Conservation (phyloP, 2,113 vertebrate genomes). For the Cyanoderma ruficeps region DNA sequence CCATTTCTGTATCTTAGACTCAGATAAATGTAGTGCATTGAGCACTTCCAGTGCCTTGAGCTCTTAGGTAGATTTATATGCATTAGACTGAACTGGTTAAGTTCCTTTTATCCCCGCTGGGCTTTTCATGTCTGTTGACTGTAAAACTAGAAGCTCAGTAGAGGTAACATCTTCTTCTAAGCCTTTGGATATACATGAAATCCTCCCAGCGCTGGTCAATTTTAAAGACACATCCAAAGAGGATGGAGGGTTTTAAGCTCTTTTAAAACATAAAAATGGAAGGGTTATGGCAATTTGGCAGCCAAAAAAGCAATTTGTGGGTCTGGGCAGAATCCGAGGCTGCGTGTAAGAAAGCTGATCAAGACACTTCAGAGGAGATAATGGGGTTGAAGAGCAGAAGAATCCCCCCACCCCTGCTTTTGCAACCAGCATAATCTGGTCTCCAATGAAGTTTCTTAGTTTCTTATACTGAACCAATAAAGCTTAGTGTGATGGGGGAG, state of each 20-base stretch:
- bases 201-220: slow-evolving; percentile 79
- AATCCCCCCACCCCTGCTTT: slow-evolving; percentile 62
- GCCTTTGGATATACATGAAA: slow-evolving; percentile 79
- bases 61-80: slow-evolving; percentile 84
- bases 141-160: slow-evolving; percentile 78
- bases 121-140: slow-evolving; percentile 81
- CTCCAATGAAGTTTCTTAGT: slow-evolving; percentile 87
- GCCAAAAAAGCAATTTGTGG: slow-evolving; percentile 74
- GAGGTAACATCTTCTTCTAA: slow-evolving; percentile 76
- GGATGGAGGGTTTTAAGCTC: slow-evolving; percentile 78
- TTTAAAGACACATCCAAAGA: slow-evolving; percentile 81
- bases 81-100: slow-evolving; percentile 80
- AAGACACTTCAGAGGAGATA: slow-evolving; percentile 76
- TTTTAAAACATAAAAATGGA: slow-evolving; percentile 82
- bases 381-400: slow-evolving; percentile 73
- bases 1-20: slow-evolving; percentile 73
- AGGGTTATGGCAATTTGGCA: slow-evolving; percentile 81
- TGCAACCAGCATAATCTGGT: slow-evolving; percentile 80
- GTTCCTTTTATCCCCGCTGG: slow-evolving; percentile 80
- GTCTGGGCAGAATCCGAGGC: slow-evolving; percentile 68
- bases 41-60: slow-evolving; percentile 74
- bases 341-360: slow-evolving; percentile 78
- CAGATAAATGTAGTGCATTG: slow-evolving; percentile 63
- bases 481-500: slow-evolving; percentile 79
- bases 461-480: slow-evolving; percentile 82